These are phyloP conservation scores for Halcyon malimbica DNA, from an alignment of 2,113 vertebrate species.

Conservation along the genomic window DNA sequence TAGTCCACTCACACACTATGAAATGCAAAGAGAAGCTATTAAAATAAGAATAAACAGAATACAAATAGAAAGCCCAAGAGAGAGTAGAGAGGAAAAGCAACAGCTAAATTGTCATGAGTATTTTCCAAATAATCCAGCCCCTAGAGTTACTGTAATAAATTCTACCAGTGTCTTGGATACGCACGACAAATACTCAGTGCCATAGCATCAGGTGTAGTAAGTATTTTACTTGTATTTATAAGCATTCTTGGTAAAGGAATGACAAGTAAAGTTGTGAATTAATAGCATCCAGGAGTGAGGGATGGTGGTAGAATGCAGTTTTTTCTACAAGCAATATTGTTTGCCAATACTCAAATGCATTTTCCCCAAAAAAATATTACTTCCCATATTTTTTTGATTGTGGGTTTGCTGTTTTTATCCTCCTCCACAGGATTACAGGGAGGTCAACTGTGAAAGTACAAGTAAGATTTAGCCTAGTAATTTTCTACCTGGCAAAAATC, in stretches of 20 bases:
- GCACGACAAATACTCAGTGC: neutral
- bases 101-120: neutral
- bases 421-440: neutral
- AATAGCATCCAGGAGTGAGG: neutral
- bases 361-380: neutral
- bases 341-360: neutral
- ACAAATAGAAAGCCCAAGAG: neutral
- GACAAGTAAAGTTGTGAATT: neutral
- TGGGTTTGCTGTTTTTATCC: neutral
- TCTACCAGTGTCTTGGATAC: neutral
- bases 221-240: neutral
- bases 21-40: neutral
- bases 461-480: conserved; percentile 28
- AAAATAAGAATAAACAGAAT: neutral
- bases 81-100: neutral
- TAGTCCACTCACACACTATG: neutral
- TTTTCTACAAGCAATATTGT: neutral
- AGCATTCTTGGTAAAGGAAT: neutral
- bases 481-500: conserved; percentile 28
- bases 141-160: neutral
- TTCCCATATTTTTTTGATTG: neutral
- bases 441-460: conserved; percentile 53
- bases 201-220: neutral
- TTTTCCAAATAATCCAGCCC: neutral
- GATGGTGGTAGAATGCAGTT: neutral